Percentiles rank a stretch among this genome's conserved stretches.
Conservation (phyloP, 2,797 vertebrate genomes). For the Paratrypauchen microcephalus region DNA sequence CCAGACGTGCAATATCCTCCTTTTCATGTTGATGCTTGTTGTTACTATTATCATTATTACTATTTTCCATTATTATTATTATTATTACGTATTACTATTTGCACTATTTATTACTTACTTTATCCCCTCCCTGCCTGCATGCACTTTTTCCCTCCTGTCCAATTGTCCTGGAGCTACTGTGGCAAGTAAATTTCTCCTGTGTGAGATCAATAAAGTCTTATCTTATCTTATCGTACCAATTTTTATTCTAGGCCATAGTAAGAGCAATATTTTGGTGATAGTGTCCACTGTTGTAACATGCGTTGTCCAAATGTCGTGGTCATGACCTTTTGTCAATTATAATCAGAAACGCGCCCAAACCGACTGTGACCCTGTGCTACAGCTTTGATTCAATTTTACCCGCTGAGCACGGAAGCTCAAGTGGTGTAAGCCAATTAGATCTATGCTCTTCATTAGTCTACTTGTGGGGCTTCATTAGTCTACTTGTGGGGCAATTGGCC, state of each 20-base stretch:
- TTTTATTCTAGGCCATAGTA: not conserved
- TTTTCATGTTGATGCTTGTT: no score
- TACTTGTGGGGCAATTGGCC: slow-evolving; percentile 58
- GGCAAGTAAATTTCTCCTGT: no score
- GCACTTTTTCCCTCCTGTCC: no score
- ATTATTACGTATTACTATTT: no score
- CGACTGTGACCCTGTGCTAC: slow-evolving; percentile 44
- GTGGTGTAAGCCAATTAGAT: slow-evolving; percentile 67
- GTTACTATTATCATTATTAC: no score
- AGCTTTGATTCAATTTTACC: slow-evolving; percentile 75
- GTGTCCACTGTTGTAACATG: not conserved
- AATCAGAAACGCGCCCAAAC: slow-evolving; percentile 21
- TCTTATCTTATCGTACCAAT: no score
- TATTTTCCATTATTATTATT: no score
- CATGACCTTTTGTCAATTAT: slow-evolving; percentile 55
- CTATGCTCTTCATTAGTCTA: slow-evolving; percentile 53
- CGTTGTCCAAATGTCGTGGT: slow-evolving; percentile 52
- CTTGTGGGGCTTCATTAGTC: slow-evolving; percentile 55
- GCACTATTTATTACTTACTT: no score
- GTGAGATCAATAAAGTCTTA: no score
- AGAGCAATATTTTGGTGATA: not conserved
- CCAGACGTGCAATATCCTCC: no score
- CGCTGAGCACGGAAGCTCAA: slow-evolving; percentile 53
- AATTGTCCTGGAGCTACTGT: no score
- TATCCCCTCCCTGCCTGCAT: no score